Percentiles rank a stretch among this genome's conserved stretches.
Evolutionary conservation across 2,888 invertebrate genomes (phyloP).

Genomic region (Cantharis nigra): DNA sequence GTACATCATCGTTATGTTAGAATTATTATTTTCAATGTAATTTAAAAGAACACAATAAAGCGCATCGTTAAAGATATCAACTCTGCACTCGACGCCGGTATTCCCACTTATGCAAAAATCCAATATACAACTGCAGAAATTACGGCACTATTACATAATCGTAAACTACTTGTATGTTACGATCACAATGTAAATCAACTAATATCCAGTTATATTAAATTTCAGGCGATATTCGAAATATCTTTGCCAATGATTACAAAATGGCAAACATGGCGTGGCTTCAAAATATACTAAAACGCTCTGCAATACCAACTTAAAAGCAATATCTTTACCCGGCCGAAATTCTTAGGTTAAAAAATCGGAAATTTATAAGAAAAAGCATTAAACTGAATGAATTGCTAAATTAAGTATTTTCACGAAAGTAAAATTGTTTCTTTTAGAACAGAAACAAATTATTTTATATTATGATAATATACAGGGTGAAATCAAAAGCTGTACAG

Average conservation of each 20-base stretch:
- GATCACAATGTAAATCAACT: background rate
- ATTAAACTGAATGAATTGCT: background rate
- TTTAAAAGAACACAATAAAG: conserved; percentile 6
- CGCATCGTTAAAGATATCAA: background rate
- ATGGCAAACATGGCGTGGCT: conserved; percentile 51
- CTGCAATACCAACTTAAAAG: conserved; percentile 13
- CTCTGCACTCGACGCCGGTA: conserved; percentile 20
- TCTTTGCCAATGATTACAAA: conserved; percentile 38
- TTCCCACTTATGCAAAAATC: background rate
- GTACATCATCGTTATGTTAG: conserved; percentile 47
- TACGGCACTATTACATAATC: background rate
- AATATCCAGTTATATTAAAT: background rate
- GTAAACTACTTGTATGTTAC: background rate
- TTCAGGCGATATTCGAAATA: conserved; percentile 14
- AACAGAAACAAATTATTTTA: background rate
- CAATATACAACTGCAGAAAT: background rate
- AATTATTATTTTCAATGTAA: conserved; percentile 1
- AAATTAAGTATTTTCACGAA: background rate
- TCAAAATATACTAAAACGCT: conserved; percentile 34
- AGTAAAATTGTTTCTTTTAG: background rate
- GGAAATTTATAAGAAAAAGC: background rate
- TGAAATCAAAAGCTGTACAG: background rate
- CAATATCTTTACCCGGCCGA: background rate
- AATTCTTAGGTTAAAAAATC: conserved; percentile 1
- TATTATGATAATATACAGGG: background rate